phyloP scores from a whole-genome alignment of 2,797 vertebrate species.

The Thripadectes ignobilis region DNA sequence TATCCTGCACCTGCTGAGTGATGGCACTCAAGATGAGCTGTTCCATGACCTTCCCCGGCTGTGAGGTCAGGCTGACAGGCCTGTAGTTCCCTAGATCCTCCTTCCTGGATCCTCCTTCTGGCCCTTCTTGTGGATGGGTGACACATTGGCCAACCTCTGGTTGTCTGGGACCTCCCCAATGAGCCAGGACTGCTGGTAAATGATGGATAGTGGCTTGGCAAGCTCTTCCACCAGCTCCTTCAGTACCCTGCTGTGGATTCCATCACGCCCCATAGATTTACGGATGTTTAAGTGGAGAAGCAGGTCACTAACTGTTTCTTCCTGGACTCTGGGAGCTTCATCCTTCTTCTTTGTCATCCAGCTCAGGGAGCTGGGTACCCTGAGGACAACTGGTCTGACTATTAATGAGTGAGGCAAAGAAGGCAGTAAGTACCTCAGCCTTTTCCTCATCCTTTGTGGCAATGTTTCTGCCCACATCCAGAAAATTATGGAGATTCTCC shows the following conservation, averaged over 20 bases:
- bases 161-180: not conserved
- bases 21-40: not conserved
- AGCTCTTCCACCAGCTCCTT: not conserved
- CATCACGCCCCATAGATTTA: not conserved
- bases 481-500: not conserved
- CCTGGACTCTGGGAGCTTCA: not conserved
- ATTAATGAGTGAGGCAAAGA: not conserved
- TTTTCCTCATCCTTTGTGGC: not conserved
- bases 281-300: not conserved
- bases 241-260: not conserved
- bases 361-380: not conserved
- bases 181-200: not conserved
- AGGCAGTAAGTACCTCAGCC: not conserved
- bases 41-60: not conserved
- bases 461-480: not conserved
- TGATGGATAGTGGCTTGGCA: not conserved
- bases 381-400: not conserved
- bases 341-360: not conserved
- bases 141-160: not conserved
- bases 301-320: not conserved
- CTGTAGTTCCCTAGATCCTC: not conserved
- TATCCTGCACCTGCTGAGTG: not conserved
- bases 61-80: not conserved
- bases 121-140: not conserved
- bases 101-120: not conserved